These are phyloP conservation scores for Umimayanthus chanpuru DNA, from an alignment of 92 coral and sea anemone species.

Conservation along the genomic window DNA sequence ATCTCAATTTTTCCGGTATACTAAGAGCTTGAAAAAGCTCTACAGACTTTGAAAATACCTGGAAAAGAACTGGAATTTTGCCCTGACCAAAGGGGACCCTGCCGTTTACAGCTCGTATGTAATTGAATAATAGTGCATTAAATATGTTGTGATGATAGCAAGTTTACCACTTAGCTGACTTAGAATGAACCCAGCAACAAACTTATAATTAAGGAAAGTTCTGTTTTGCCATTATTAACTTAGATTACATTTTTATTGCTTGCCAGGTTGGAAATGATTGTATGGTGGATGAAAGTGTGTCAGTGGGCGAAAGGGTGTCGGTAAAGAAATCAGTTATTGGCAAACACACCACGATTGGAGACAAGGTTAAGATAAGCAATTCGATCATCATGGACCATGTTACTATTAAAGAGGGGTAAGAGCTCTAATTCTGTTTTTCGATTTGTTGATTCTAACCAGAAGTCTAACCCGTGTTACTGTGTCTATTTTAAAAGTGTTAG, in stretches of 20 bases:
- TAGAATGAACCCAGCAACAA: neutral
- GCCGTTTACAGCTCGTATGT: neutral
- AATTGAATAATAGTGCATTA: neutral
- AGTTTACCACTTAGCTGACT: neutral
- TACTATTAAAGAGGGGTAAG: slow-evolving; percentile 93
- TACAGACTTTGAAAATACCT: too few species aligned
- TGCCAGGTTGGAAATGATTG: slow-evolving; percentile 91
- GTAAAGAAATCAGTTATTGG: slow-evolving; percentile 94
- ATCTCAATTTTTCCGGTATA: too few species aligned
- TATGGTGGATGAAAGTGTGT: slow-evolving; percentile 95
- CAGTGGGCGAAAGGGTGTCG: slow-evolving; percentile 93
- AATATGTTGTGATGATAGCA: too few species aligned
- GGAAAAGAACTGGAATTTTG: too few species aligned
- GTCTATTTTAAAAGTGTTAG: too few species aligned
- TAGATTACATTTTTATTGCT: neutral
- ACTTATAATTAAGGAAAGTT: neutral
- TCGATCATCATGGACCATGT: slow-evolving; percentile 99
- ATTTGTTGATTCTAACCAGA: neutral
- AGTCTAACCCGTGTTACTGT: too few species aligned
- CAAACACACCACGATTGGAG: slow-evolving; percentile 95
- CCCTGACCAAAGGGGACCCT: too few species aligned
- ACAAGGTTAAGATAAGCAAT: slow-evolving; percentile 91
- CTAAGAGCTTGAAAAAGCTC: too few species aligned
- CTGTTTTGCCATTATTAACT: neutral
- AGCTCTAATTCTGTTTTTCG: neutral